Percentiles rank a stretch among this genome's conserved stretches.
Conservation (phyloP, 2,888 invertebrate species). For the Cremastinae sp. region DNA sequence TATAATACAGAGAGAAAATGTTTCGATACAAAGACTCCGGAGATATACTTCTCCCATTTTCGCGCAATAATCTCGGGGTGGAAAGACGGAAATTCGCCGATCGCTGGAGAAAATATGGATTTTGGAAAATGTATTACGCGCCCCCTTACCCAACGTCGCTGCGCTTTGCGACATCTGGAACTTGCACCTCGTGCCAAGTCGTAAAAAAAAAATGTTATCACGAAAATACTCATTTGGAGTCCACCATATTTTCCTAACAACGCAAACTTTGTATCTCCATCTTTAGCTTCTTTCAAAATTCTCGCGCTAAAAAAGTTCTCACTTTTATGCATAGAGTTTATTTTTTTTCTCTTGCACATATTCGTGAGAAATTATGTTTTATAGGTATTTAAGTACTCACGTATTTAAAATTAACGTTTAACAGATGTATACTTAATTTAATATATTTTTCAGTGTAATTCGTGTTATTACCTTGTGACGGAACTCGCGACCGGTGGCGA, state of each 20-base stretch:
- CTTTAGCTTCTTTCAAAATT: too few species aligned
- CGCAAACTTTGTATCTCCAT: too few species aligned
- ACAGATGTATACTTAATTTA: not conserved
- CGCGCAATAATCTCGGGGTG: constrained; percentile 61
- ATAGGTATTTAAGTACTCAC: too few species aligned
- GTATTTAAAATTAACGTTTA: constrained; percentile 1
- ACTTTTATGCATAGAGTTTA: too few species aligned
- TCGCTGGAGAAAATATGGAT: constrained; percentile 24
- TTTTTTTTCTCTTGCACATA: too few species aligned
- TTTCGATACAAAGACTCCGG: constrained; percentile 23
- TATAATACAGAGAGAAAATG: constrained; percentile 38
- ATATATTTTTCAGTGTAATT: constrained; percentile 83
- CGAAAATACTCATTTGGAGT: too few species aligned
- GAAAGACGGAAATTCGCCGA: constrained; percentile 12
- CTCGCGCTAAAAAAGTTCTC: too few species aligned
- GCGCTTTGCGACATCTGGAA: constrained; percentile 67
- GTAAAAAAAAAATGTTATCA: constrained; percentile 61
- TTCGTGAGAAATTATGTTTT: too few species aligned
- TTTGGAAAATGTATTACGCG: constrained; percentile 32
- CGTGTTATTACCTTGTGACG: constrained; percentile 87
- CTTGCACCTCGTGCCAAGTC: constrained; percentile 49
- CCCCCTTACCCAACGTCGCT: constrained; percentile 19
- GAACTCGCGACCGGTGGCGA: constrained; percentile 88
- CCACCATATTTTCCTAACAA: too few species aligned
- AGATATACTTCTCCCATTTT: constrained; percentile 43